phyloP scores from a whole-genome alignment of 2,113 vertebrate species.

The Uropsilus gracilis region DNA sequence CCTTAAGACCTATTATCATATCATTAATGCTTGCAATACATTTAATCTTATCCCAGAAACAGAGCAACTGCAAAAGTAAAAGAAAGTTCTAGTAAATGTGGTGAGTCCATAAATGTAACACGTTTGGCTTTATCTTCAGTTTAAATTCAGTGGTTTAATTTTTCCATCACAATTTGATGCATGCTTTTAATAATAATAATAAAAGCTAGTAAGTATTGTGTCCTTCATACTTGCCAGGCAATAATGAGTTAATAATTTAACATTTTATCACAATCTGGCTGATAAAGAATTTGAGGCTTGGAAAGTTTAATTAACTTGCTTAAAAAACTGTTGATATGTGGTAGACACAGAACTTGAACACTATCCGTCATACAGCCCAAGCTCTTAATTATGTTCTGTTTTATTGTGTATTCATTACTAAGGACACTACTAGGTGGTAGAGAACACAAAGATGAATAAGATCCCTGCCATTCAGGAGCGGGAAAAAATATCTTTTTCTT shows the following conservation, averaged over 20 bases:
- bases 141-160: background rate
- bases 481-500: background rate
- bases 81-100: background rate
- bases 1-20: background rate
- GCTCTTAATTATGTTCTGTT: background rate
- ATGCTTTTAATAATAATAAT: background rate
- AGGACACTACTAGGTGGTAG: background rate
- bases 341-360: background rate
- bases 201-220: background rate
- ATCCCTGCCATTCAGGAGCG: background rate
- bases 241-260: background rate
- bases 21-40: background rate
- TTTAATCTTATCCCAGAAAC: background rate
- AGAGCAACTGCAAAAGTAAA: background rate
- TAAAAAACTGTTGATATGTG: background rate
- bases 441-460: background rate
- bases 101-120: background rate
- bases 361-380: background rate
- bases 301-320: background rate
- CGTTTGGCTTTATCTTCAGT: background rate
- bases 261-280: background rate
- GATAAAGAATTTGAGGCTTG: background rate
- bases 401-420: background rate
- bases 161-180: background rate
- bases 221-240: background rate